These are phyloP conservation scores for Craseonycteris thonglongyai DNA, from an alignment of 2,113 vertebrate genomes.

Conservation along the genomic window DNA sequence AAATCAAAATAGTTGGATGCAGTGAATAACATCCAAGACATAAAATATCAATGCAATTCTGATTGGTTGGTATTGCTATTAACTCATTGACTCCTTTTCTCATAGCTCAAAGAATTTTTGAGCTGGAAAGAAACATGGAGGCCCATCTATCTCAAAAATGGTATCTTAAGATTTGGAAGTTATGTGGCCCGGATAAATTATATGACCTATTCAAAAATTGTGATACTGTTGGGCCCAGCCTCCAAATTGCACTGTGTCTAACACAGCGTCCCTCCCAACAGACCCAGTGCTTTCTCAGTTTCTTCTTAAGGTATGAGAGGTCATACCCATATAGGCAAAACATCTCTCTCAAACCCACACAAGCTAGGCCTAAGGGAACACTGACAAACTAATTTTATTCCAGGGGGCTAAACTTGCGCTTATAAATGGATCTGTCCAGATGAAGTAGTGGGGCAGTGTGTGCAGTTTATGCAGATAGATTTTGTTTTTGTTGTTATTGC, in stretches of 20 bases:
- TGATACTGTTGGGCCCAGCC: neutral
- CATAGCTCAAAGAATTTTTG: neutral
- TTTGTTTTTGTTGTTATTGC: constrained; percentile 69
- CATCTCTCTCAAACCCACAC: neutral
- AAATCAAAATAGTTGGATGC: neutral
- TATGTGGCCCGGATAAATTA: neutral
- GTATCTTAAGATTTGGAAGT: neutral
- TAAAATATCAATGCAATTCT: neutral
- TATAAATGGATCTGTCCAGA: constrained; percentile 53
- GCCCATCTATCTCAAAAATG: neutral
- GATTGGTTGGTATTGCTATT: neutral
- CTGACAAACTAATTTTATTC: constrained; percentile 38
- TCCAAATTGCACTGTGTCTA: neutral
- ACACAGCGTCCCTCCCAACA: neutral
- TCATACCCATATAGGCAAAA: neutral
- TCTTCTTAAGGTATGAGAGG: neutral
- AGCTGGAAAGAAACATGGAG: neutral
- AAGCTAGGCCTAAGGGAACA: neutral
- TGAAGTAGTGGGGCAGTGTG: constrained; percentile 16
- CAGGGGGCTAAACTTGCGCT: neutral
- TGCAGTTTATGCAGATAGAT: constrained; percentile 51
- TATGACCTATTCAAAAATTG: neutral
- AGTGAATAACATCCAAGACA: neutral
- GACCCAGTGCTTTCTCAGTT: neutral
- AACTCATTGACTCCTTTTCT: neutral